Evolutionary conservation across 1,140 invertebrate genomes (phyloP), one percentile per base, ranked within the genome.

Genomic region (Platyscapa corneri): DNA sequence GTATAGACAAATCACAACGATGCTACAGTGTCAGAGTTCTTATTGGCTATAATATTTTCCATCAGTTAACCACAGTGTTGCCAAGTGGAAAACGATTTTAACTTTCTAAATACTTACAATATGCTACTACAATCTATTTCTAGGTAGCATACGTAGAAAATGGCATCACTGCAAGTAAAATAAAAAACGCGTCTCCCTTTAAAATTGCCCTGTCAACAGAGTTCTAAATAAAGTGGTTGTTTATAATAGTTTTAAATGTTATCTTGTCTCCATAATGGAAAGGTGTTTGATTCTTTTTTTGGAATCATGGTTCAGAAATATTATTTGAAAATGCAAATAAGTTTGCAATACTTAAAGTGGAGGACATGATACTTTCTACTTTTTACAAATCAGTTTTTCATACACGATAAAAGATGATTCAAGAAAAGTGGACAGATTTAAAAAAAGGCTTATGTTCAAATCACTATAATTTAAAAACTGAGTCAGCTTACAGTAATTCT

Each of bases 381-480:
- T 85, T 82, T 56, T 39, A 30, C 5, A 34, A 82, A 82, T 70
- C 49, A 46, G 74, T 72, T 82, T 34, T 42, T 34, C 3, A 65
- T 37, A 49, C 32, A 27, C 7, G 23, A 0, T 84, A 56, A 7
- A 86, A 86, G 30, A 84, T 86, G 82, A 23, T 27, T 49, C 14
- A 88, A 60, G 83, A 86, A 42, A 86, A 87, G 53, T 90, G 89
- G 89, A 87, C n/a, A n/a, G 85, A 88, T 75, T 37, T 89, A n/a
- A 74, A 82, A 42, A 89, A 86, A 77, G 72, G 78, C 53, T 18
- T 8, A 0, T 89, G 88, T 53, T 84, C 88, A 34, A 84, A 87
- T 83, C 88, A 87, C 46, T 89, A 89, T 42, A 86, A 85, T 76
- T 84, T 91, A 49, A 87, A 89, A 65, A 84, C 88, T 74, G 86